These are phyloP conservation scores for Diuraphis noxia DNA, from an alignment of 1,140 invertebrate genomes.

Conservation along the genomic window DNA sequence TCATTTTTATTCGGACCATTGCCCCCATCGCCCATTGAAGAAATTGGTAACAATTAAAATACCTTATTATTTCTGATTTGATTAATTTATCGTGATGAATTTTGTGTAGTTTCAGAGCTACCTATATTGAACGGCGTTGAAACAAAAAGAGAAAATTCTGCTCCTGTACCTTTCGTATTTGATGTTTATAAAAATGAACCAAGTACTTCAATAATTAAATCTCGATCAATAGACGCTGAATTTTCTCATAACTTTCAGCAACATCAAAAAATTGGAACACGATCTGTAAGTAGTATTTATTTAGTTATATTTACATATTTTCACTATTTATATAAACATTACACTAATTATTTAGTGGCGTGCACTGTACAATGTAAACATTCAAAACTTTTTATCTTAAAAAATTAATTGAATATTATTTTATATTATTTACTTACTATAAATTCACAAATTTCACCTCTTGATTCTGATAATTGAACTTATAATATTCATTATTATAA, in stretches of 20 bases:
- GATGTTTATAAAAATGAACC: constrained; percentile 39
- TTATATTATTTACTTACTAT: too few relatives aligned
- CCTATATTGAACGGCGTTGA: constrained; percentile 9
- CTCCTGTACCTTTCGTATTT: constrained; percentile 10
- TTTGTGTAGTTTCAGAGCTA: background rate
- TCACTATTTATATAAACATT: background rate
- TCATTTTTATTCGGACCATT: constrained; percentile 69
- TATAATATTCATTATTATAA: too few relatives aligned
- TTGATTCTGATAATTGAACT: too few relatives aligned
- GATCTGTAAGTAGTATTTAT: background rate
- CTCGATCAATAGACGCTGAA: constrained; percentile 46
- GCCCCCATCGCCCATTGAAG: constrained; percentile 76
- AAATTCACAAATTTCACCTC: too few relatives aligned
- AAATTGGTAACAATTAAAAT: constrained; percentile 61
- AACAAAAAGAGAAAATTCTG: constrained; percentile 29
- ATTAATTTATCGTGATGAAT: background rate
- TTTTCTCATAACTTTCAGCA: constrained; percentile 53
- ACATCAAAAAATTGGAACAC: constrained; percentile 50
- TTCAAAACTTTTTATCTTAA: background rate
- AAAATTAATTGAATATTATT: too few relatives aligned
- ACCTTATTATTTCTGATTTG: background rate
- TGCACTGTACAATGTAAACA: too few relatives aligned
- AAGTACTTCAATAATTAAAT: constrained; percentile 39
- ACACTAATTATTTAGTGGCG: background rate
- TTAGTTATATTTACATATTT: background rate